Evolutionary conservation across 2,797 vertebrate species (phyloP).

Genomic region (Jordanella pulchra): DNA sequence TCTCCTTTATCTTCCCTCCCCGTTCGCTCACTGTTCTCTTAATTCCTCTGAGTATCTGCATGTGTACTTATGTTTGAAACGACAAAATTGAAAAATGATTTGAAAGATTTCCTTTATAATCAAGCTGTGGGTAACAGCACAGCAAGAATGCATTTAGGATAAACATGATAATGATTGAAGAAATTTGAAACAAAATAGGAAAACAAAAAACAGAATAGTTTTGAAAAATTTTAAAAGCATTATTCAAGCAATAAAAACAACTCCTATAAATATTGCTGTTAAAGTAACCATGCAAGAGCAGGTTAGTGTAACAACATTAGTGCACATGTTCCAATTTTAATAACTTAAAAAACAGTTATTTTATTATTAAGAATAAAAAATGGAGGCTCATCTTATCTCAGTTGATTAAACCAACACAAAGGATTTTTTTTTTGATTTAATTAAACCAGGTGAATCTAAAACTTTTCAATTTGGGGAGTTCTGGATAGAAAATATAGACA

Average conservation of each 20-base stretch:
- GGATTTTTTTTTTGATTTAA: too few relatives aligned
- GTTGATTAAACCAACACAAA: too few relatives aligned
- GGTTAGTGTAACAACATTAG: not conserved
- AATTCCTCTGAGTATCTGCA: conserved; percentile 8
- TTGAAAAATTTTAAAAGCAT: not conserved
- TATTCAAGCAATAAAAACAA: not conserved
- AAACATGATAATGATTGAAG: too few relatives aligned
- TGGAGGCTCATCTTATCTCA: too few relatives aligned
- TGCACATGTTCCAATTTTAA: not conserved
- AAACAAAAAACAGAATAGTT: not conserved
- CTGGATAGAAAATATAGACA: too few relatives aligned
- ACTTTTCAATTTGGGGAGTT: too few relatives aligned
- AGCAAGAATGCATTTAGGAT: not conserved
- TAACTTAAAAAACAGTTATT: too few relatives aligned
- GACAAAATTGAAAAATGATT: conserved; percentile 32
- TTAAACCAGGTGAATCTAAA: too few relatives aligned
- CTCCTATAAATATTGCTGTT: not conserved
- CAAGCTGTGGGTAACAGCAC: not conserved
- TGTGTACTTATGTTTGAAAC: conserved; percentile 17
- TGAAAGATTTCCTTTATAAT: conserved; percentile 10
- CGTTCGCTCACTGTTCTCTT: conserved; percentile 21
- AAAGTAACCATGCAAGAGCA: not conserved
- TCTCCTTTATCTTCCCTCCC: conserved; percentile 45
- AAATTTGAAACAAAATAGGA: too few relatives aligned
- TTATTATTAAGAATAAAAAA: too few relatives aligned